Evolutionary conservation across 2,797 vertebrate species (phyloP), one percentile per base, ranked within the genome.

Genomic region (Gymnothorax javanicus): DNA sequence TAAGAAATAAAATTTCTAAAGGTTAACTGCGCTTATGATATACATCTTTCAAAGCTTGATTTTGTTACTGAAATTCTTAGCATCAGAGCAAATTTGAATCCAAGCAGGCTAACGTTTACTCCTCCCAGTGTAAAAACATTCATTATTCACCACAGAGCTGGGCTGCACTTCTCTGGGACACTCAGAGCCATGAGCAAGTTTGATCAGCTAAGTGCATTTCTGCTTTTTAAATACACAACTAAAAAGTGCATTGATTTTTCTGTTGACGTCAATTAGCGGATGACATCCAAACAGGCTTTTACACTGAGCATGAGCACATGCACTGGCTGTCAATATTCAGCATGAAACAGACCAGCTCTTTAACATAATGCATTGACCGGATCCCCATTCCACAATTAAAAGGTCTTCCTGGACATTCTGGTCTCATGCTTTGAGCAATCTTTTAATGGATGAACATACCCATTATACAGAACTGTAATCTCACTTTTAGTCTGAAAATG

Each of bases 101-200:
- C 25, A 50, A 25, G 17, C 25, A 86, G 62, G 54, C 82, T 58
- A 57, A 69, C 54, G 20, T 17, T 69, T 60, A 13, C 23, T 88
- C 52, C 77, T 52, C 82, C 59, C 82, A 88, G 77, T 11, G 23
- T 50, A 86, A 82, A 25, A 77, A 81, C 13, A 85, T 54, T 52
- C 64, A 84, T 8, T 15, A 7, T 84, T 9, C 50, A 33, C 52
- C 81, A 25, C 77, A 52, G 56, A n/a, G 11, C 60, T n/a, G 64
- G 81, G 11, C 23, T 15, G 4, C n/a, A 60, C 77, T 77, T 71
- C 69, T 15, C 75, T n/a, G n/a, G 85, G 81, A 43, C 9, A 20
- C 52, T 12, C 77, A 67, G 52, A 52, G 52, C 73, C 50, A 13
- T 69, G 79, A 67, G 81, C 27, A 57, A 20, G 62, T 67, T 82